Evolutionary conservation across 2,113 vertebrate genomes (phyloP), one percentile per base, ranked within the genome.

Genomic region (Lepisosteus osseus): DNA sequence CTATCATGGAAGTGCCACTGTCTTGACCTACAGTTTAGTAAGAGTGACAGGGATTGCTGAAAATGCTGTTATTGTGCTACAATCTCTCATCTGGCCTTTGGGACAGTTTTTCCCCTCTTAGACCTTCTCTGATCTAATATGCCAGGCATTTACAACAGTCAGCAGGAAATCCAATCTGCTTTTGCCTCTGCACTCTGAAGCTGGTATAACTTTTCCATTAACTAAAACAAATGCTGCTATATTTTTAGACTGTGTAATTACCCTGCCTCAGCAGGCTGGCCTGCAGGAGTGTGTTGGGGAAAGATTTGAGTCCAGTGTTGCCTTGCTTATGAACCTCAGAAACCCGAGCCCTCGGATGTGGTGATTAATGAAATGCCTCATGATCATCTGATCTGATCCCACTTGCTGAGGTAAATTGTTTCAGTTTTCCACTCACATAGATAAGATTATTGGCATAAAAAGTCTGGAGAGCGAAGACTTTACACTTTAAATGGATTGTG

Each of bases 221-320:
- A 74, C 80, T 84, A 86, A 86, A 88, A 90, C 86, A 91, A 91
- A 90, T 89, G 88, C 85, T 78, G 72, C 76, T 65, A 73, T 93
- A 92, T 91, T 92, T 94, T 94, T 92, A 95, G 91, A 90, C 74
- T 62, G 61, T 73, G 79, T 87, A 83, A 88, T 87, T 90, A 85
- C 82, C 79, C 81, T 72, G 79, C 74, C 87, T 90, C 90, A 92
- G 90, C 87, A 84, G 80, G 82, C 78, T 76, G 81, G 73, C 80
- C 80, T 74, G 77, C 75, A 76, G 86, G 79, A 84, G 77, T 70
- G 68, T 67, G 71, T 81, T 82, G 86, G 77, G 80, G 81, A 88
- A 86, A 85, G 85, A 85, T 75, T 80, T 74, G 0, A 89, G 81
- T 71, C 67, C 87, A 72, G 6, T 79, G 77, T 80, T 82, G 71